A percentile compares a stretch with the other conserved stretches of the same genome.
Evolutionary conservation across 2,888 invertebrate genomes (phyloP).

Genomic region (Tipula confusa): DNA sequence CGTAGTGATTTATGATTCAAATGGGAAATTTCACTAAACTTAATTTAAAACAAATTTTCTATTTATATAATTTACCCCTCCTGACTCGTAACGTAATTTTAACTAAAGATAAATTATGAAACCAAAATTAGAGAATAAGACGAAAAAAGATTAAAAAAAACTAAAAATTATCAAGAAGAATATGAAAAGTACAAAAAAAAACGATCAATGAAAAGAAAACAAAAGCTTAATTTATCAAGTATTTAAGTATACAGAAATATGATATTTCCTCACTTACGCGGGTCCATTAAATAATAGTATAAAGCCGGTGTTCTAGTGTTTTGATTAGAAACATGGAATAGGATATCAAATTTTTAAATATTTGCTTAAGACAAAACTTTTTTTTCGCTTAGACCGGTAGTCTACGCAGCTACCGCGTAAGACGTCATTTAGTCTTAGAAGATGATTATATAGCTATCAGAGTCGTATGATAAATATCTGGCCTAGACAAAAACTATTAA

Average conservation of each 20-base stretch:
- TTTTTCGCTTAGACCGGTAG: neutral
- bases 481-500: too few relatives aligned
- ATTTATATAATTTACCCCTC: constrained; percentile 3
- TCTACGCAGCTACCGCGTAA: neutral
- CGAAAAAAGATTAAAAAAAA: neutral
- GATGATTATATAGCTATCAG: too few relatives aligned
- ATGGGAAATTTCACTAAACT: neutral
- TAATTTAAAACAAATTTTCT: neutral
- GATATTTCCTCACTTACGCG: neutral
- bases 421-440: too few relatives aligned
- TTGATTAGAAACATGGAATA: neutral
- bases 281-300: neutral
- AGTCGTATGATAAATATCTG: too few relatives aligned
- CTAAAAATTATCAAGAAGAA: neutral
- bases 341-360: neutral
- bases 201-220: neutral
- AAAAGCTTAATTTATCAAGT: neutral
- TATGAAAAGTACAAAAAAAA: neutral
- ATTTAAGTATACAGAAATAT: neutral
- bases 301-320: neutral
- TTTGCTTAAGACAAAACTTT: neutral
- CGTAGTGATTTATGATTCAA: neutral
- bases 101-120: neutral
- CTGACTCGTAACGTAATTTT: neutral
- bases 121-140: neutral